Percentiles rank a stretch among this genome's conserved stretches.
Evolutionary conservation across 2,797 vertebrate genomes (phyloP).

Genomic region (Gallinago nigripennis): DNA sequence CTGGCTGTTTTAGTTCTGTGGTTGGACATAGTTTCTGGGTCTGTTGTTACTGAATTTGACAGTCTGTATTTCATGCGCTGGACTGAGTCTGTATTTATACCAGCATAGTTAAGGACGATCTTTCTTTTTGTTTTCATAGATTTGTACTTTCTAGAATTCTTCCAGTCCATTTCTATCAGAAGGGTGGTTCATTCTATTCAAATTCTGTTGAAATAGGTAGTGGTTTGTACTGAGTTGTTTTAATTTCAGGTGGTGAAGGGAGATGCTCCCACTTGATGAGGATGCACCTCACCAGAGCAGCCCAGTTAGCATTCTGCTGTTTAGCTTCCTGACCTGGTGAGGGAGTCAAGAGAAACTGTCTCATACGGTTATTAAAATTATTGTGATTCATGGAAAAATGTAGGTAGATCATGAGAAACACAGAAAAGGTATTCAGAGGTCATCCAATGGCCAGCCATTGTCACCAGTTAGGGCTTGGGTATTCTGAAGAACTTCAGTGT

Average conservation of each 20-base stretch:
- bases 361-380: neutral
- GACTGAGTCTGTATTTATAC: neutral
- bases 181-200: neutral
- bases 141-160: neutral
- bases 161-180: neutral
- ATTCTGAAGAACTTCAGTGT: neutral
- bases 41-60: neutral
- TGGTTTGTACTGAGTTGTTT: neutral
- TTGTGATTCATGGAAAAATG: neutral
- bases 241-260: neutral
- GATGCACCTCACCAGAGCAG: neutral
- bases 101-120: neutral
- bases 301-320: fast-evolving
- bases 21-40: neutral
- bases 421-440: neutral
- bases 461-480: neutral
- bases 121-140: neutral
- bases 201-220: neutral
- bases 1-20: neutral
- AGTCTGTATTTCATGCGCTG: neutral
- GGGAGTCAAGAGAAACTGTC: neutral
- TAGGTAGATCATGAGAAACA: neutral
- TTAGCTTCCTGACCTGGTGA: neutral
- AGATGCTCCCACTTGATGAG: neutral
- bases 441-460: neutral